These are phyloP conservation scores for Meloidogyne exigua DNA, from an alignment of 1,140 invertebrate species.

Conservation along the genomic window DNA sequence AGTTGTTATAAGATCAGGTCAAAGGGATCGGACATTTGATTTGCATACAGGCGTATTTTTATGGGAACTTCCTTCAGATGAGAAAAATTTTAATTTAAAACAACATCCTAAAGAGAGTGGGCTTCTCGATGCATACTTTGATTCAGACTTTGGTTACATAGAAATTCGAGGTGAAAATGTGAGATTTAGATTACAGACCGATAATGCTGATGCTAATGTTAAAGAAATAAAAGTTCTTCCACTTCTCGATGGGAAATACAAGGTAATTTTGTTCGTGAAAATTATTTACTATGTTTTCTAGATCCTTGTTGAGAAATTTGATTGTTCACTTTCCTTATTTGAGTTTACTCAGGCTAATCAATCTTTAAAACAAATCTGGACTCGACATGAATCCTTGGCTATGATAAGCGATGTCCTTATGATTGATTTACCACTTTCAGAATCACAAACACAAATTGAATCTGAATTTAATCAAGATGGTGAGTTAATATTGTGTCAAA, in stretches of 20 bases:
- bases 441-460: conserved; percentile 58
- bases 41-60: conserved; percentile 34
- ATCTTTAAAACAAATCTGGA: conserved; percentile 33
- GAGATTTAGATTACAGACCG: neutral
- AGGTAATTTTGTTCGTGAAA: neutral
- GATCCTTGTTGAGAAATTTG: conserved; percentile 17
- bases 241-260: neutral
- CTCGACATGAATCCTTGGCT: conserved; percentile 53
- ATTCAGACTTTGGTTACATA: neutral
- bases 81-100: neutral
- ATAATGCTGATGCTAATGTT: neutral
- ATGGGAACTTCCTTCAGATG: conserved; percentile 18
- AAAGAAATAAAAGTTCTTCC: neutral
- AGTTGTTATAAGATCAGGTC: neutral
- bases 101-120: neutral
- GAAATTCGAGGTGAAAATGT: neutral
- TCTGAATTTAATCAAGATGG: conserved; percentile 56
- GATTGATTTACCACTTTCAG: conserved; percentile 61
- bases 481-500: conserved; percentile 20
- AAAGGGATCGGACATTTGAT: conserved; percentile 39
- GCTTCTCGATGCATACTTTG: neutral
- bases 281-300: conserved; percentile 10
- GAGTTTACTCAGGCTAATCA: conserved; percentile 15
- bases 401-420: conserved; percentile 58
- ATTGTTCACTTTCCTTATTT: conserved; percentile 38